These are phyloP conservation scores for Tachuris rubrigastra DNA, from an alignment of 2,113 vertebrate genomes.

Conservation along the genomic window DNA sequence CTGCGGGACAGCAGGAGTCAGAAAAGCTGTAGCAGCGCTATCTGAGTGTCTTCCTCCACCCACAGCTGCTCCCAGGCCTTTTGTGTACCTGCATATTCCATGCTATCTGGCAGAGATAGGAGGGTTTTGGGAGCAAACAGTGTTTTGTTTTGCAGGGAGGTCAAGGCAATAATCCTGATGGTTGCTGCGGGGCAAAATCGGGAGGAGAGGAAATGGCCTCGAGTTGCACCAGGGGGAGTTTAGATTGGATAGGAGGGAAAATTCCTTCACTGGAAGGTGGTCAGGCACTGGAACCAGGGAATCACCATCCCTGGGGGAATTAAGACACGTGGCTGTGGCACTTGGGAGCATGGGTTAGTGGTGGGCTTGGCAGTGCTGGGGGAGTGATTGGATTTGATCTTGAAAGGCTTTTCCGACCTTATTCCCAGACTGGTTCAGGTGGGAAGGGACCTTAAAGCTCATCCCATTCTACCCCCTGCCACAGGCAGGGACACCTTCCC, in stretches of 20 bases:
- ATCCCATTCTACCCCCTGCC: background rate
- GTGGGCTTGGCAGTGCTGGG: background rate
- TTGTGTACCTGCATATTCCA: background rate
- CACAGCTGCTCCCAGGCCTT: conserved; percentile 1
- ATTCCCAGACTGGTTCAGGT: background rate
- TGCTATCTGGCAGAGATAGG: background rate
- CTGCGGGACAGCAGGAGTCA: conserved; percentile 1
- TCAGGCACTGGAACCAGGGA: background rate
- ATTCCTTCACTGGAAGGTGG: background rate
- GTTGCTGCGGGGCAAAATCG: background rate
- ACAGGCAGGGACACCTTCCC: background rate
- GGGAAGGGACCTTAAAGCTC: background rate
- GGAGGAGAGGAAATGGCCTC: background rate
- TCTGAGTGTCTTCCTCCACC: conserved; percentile 23
- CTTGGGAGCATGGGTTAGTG: background rate
- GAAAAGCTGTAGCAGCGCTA: background rate
- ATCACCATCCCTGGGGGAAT: background rate
- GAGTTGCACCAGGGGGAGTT: background rate
- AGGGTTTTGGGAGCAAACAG: background rate
- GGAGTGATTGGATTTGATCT: background rate
- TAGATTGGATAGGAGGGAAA: rapidly evolving
- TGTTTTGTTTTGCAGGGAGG: background rate
- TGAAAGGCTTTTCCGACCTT: background rate
- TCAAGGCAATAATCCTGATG: background rate
- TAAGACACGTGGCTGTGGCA: background rate